Base-by-base conservation (phyloP, 2,888 invertebrate species). In the Eumerus sabulonum region DNA sequence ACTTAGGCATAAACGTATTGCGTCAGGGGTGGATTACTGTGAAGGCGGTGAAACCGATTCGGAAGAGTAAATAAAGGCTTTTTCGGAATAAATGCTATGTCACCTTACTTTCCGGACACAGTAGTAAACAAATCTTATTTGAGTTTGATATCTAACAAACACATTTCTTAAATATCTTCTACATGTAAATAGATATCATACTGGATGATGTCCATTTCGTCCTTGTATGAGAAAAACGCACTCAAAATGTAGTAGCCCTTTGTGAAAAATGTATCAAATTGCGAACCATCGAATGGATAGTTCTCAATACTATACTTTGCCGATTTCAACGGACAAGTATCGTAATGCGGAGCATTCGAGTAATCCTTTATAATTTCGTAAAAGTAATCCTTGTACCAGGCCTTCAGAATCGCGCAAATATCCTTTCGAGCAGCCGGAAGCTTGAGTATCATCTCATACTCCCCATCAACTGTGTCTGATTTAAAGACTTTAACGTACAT, bases 321-420 rank as follows among this genome's bases (percentile, higher is more conserved):
- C 1, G 83, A 62, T 0, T 77, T 68, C 13, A 87, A 47, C 0
- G 87, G 87, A 53, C 87, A 87, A 1, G 44, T 81, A 14, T 84
- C 82, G 0, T 86, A 87, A 44, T 84, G 79, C 0, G 87, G 87
- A 0, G 86, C 87, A 73, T 87, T 87, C 0, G 85, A 82, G 59
- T 86, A 73, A 0, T 86, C 72, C 42, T 86, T 86, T 0, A 87
- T 50, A 4, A 63, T 76, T 0, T 85, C 84, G 51, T 87, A 87
- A 27, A 87, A 83, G 18, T 79, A 83, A 14, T 57, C 81, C 59
- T 85, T 86, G 66, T 87, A 87, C 17, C 83, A 76, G 35, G 76
- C 60, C 17, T 66, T 53, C 84, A 87, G 79, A 0, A 84, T 1
- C 0, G 77, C 53, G 36, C 87, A 87, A 3, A 85, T 62, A 1